Evolutionary conservation across 2,888 invertebrate species (phyloP).

Genomic region (Ophioninae sp.): DNA sequence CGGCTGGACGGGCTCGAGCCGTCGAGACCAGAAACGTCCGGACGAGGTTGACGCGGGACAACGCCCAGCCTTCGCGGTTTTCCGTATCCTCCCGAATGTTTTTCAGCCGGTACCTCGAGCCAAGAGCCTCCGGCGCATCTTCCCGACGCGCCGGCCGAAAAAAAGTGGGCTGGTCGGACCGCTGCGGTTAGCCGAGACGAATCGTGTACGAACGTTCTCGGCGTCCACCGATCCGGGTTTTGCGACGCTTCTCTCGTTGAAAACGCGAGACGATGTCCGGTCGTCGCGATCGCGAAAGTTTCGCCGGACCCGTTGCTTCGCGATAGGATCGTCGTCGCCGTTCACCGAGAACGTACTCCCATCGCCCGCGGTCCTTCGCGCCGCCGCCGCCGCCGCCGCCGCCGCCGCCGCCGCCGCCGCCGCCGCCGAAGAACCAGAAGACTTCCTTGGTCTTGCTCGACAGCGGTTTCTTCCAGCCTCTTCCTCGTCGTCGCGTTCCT

Average conservation of each 20-base stretch:
- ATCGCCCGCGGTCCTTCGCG: slow-evolving; percentile 23
- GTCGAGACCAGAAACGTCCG: slow-evolving; percentile 68
- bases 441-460: slow-evolving; percentile 58
- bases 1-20: slow-evolving; percentile 69
- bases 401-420: slow-evolving; percentile 18
- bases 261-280: slow-evolving; percentile 70
- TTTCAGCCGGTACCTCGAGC: not conserved
- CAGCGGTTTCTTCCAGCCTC: not conserved
- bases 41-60: slow-evolving; percentile 54
- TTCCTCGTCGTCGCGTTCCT: slow-evolving; percentile 10
- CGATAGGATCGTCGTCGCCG: slow-evolving; percentile 76
- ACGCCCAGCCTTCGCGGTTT: slow-evolving; percentile 19
- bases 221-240: slow-evolving; percentile 11
- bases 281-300: slow-evolving; percentile 79
- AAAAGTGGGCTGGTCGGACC: slow-evolving; percentile 10
- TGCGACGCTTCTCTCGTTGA: slow-evolving; percentile 65
- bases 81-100: slow-evolving; percentile 11
- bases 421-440: slow-evolving; percentile 38
- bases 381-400: slow-evolving; percentile 21
- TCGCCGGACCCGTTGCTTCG: slow-evolving; percentile 75
- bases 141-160: slow-evolving; percentile 41
- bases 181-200: slow-evolving; percentile 45
- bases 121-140: not conserved
- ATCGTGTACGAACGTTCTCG: slow-evolving; percentile 60
- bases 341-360: slow-evolving; percentile 33